Conservation (phyloP, 2,113 vertebrate genomes). For the Charadrius vociferus region DNA sequence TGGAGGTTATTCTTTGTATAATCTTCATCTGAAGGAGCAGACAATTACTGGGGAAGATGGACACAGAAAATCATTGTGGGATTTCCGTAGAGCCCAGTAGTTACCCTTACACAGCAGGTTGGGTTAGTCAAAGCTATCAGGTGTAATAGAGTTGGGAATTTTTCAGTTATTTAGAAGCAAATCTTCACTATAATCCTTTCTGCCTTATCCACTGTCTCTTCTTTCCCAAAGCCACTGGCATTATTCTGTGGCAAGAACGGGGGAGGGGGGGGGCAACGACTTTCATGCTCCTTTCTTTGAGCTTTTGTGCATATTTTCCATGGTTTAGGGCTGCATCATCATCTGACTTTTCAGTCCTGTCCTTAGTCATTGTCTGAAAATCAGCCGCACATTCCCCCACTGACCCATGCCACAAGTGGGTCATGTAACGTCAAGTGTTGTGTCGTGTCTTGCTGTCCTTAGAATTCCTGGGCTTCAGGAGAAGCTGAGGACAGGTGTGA, state of each 20-base stretch:
- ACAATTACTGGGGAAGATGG: neutral
- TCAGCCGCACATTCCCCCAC: conserved; percentile 36
- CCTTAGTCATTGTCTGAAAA: conserved; percentile 72
- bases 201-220: conserved; percentile 27
- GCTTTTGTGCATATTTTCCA: conserved; percentile 56
- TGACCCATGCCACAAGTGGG: conserved; percentile 64
- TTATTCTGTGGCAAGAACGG: neutral
- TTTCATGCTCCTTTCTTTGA: conserved; percentile 49
- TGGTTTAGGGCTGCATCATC: conserved; percentile 63
- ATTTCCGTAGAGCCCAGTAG: conserved; percentile 39
- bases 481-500: conserved; percentile 31
- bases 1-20: neutral
- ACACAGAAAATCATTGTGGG: conserved; percentile 47
- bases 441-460: neutral
- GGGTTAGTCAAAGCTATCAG: conserved; percentile 58
- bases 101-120: conserved; percentile 32
- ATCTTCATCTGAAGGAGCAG: neutral
- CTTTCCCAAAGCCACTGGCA: neutral
- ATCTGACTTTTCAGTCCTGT: conserved; percentile 65
- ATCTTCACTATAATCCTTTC: conserved; percentile 35
- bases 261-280: conserved; percentile 47
- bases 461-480: neutral
- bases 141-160: conserved; percentile 67
- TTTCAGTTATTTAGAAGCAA: conserved; percentile 48
- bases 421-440: conserved; percentile 18